Conservation (phyloP, 2,888 invertebrate genomes). For the Ennomos fuscantarius region DNA sequence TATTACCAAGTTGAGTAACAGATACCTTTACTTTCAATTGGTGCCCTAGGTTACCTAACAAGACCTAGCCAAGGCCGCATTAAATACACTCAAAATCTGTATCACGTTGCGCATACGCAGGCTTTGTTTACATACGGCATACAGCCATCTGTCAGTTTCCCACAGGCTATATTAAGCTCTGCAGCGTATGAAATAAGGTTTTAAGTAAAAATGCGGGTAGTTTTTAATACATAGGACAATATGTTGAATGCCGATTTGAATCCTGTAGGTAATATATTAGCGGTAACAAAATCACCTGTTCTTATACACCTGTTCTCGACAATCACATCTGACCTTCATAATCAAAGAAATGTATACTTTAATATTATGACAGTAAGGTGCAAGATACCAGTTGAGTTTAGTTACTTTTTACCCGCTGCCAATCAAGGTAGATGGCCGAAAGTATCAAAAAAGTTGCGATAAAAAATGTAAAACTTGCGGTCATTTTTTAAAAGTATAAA, state of each 20-base stretch:
- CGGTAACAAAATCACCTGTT: slow-evolving; percentile 82
- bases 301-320: slow-evolving; percentile 76
- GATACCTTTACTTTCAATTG: slow-evolving; percentile 35
- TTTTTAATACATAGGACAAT: slow-evolving; percentile 60
- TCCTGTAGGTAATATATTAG: slow-evolving; percentile 77
- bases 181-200: slow-evolving; percentile 24
- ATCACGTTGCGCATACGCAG: slow-evolving; percentile 47
- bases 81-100: slow-evolving; percentile 49
- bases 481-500: slow-evolving; percentile 58
- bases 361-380: slow-evolving; percentile 12
- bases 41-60: slow-evolving; percentile 31
- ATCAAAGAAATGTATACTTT: slow-evolving; percentile 46
- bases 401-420: slow-evolving; percentile 47
- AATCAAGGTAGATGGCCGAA: slow-evolving; percentile 61
- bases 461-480: slow-evolving; percentile 49
- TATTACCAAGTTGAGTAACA: background rate
- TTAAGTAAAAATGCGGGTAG: slow-evolving; percentile 32
- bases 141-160: slow-evolving; percentile 57
- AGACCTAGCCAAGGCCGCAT: slow-evolving; percentile 43
- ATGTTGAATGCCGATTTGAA: slow-evolving; percentile 74
- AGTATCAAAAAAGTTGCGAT: slow-evolving; percentile 53
- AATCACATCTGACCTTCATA: slow-evolving; percentile 75
- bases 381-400: slow-evolving; percentile 26
- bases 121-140: slow-evolving; percentile 45
- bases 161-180: slow-evolving; percentile 42